Percentiles rank a stretch among this genome's conserved stretches.
These are phyloP conservation scores for Chinchilla lanigera DNA, from an alignment of 2,113 vertebrate species.

Conservation along the genomic window DNA sequence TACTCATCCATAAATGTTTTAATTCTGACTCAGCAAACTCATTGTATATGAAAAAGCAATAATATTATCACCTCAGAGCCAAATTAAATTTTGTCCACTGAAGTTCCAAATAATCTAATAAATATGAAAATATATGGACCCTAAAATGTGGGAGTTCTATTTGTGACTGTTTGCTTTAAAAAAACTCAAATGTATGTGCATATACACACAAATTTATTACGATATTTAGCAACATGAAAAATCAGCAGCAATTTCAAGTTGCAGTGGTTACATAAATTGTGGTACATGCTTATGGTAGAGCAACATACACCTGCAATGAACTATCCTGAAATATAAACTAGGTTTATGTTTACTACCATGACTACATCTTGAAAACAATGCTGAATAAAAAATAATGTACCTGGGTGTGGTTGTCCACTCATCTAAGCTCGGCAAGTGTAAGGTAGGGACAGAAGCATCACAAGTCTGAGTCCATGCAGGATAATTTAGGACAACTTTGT, in stretches of 20 bases:
- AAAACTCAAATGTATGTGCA: background rate
- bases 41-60: background rate
- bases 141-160: background rate
- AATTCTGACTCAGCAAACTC: constrained; percentile 56
- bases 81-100: constrained; percentile 68
- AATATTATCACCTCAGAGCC: constrained; percentile 69
- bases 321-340: background rate
- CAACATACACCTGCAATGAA: background rate
- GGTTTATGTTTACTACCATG: background rate
- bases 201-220: background rate
- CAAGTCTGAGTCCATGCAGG: background rate
- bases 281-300: background rate
- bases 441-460: background rate
- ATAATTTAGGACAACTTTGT: background rate
- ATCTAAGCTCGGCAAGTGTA: background rate
- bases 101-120: background rate
- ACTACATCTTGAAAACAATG: background rate
- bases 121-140: background rate
- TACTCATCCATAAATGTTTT: constrained; percentile 36
- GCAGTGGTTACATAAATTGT: background rate
- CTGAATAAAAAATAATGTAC: background rate
- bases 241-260: background rate
- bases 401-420: background rate
- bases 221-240: constrained; percentile 4
- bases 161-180: background rate